These are phyloP conservation scores for Limosa lapponica DNA, from an alignment of 2,797 vertebrate genomes.

Conservation along the genomic window DNA sequence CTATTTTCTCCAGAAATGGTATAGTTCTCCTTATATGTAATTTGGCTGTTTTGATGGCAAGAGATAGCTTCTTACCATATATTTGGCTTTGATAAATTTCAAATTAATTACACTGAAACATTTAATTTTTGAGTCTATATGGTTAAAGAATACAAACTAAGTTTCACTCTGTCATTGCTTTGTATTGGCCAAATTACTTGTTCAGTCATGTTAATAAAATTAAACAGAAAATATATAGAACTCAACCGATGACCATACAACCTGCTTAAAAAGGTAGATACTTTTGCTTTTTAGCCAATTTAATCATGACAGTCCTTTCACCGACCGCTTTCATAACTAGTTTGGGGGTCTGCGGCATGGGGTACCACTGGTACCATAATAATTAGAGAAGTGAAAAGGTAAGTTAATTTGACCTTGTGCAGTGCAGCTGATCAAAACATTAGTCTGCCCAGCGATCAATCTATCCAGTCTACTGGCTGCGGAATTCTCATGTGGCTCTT, in stretches of 20 bases:
- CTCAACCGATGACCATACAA: accelerated
- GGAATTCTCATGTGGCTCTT: background rate
- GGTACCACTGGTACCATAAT: background rate
- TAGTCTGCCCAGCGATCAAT: background rate
- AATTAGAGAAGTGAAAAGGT: background rate
- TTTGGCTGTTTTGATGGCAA: background rate
- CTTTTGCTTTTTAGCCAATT: background rate
- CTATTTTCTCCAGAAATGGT: background rate
- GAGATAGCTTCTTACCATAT: background rate
- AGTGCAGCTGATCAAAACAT: background rate
- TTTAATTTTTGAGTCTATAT: background rate
- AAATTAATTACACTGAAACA: background rate
- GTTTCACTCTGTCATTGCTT: background rate
- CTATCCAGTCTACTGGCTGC: background rate
- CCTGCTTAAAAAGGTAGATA: background rate
- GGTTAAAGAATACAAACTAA: background rate
- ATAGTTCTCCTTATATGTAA: background rate
- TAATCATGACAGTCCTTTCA: background rate
- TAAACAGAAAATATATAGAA: background rate
- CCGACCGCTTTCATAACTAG: background rate
- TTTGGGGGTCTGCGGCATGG: background rate
- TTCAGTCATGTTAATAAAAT: background rate
- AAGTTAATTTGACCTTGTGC: background rate
- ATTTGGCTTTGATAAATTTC: background rate
- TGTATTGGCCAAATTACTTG: background rate